phyloP scores from a whole-genome alignment of 2,888 invertebrate species.

The Elegia similella region DNA sequence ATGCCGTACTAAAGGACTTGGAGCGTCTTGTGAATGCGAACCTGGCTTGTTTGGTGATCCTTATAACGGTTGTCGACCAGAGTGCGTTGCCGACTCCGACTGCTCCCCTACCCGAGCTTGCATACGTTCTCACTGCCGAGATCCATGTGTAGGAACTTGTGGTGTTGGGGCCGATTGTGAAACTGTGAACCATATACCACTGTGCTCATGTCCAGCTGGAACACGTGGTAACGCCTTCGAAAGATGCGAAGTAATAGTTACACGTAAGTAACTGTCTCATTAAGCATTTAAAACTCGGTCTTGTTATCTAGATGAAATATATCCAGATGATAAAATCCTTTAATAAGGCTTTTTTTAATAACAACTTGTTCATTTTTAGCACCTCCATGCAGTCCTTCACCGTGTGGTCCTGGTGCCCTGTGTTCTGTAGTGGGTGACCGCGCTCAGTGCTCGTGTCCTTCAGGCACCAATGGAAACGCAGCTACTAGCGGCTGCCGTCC shows the following conservation, averaged over 20 bases:
- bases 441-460: constrained; percentile 89
- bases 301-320: too few relatives aligned
- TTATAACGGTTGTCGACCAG: constrained; percentile 89
- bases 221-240: constrained; percentile 85
- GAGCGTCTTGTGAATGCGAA: constrained; percentile 88
- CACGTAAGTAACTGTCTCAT: constrained; percentile 45
- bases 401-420: constrained; percentile 90
- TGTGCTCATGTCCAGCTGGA: constrained; percentile 88
- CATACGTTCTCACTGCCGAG: constrained; percentile 90
- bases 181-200: constrained; percentile 86
- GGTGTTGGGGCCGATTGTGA: constrained; percentile 91
- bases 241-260: constrained; percentile 75
- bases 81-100: constrained; percentile 94
- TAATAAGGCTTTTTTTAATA: too few relatives aligned
- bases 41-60: constrained; percentile 88
- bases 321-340: too few relatives aligned
- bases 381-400: constrained; percentile 86
- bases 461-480: constrained; percentile 88
- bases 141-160: constrained; percentile 91
- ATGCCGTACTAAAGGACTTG: constrained; percentile 86
- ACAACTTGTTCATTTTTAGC: constrained; percentile 41
- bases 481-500: constrained; percentile 89
- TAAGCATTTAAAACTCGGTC: not conserved
- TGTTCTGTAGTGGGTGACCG: constrained; percentile 80
- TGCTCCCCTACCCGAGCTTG: constrained; percentile 92